These are phyloP conservation scores for Biston betularia DNA, from an alignment of 2,888 invertebrate genomes.

Conservation along the genomic window DNA sequence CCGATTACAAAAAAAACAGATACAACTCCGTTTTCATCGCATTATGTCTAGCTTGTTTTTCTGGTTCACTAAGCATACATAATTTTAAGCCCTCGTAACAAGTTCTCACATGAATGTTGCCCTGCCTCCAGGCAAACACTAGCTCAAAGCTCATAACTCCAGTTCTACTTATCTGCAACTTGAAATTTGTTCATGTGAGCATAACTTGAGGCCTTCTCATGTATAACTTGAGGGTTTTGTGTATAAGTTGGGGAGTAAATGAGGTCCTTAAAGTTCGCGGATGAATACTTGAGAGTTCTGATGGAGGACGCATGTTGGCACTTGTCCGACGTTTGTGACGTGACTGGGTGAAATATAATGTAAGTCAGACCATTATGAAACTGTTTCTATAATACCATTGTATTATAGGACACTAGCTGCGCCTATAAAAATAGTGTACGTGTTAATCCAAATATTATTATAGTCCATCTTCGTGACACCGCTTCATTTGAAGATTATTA, in stretches of 20 bases:
- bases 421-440: too few relatives aligned
- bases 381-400: constrained; percentile 1
- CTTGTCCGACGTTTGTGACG: constrained; percentile 11
- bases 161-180: constrained; percentile 10
- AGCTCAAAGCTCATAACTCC: constrained; percentile 10
- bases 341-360: neutral
- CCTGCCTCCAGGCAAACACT: constrained; percentile 1
- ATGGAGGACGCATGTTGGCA: constrained; percentile 11
- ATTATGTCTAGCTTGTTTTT: neutral
- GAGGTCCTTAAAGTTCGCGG: constrained; percentile 15
- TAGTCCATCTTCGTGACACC: too few relatives aligned
- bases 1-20: too few relatives aligned
- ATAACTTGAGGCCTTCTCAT: constrained; percentile 14
- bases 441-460: too few relatives aligned
- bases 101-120: neutral
- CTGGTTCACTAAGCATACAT: neutral
- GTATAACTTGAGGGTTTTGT: constrained; percentile 15
- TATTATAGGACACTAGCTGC: neutral
- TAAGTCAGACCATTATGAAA: neutral
- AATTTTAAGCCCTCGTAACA: neutral
- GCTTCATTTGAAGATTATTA: too few relatives aligned
- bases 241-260: constrained; percentile 7
- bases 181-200: constrained; percentile 16
- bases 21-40: too few relatives aligned
- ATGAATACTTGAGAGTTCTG: constrained; percentile 30